Base-by-base conservation (phyloP, 92 coral and sea anemone genomes). In the Isaurus tuberculatus region DNA sequence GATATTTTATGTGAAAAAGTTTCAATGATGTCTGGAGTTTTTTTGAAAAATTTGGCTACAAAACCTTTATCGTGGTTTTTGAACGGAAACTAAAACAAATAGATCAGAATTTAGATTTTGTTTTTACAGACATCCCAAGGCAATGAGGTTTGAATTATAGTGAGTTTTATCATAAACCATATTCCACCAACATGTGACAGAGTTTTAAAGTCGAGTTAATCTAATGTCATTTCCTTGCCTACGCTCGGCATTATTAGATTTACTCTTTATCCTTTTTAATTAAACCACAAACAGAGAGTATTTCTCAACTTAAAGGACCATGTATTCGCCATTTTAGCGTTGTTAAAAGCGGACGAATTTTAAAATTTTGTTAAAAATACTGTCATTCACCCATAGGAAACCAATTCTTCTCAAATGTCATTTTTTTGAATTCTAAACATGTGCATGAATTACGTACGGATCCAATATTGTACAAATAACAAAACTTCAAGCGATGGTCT, bases 391-490 rank as follows among this genome's bases (percentile, higher is more conserved):
- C 16, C n/a, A 16, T 49, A 20, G 5, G 16, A 49, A 49, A 49
- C 58, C 16, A 49, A 49, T 10, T 2, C 58, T 20, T 19, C 19
- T 55, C 23, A 46, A 44, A 17, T 53, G 63, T 16, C 63, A 1
- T 16, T 55, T 55, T 63, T 29, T 20, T 28, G 64, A 77, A 75
- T 55, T 30, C 82, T 55, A 63, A 77, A 77, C 82, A 77, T 58
- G 70, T 57, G 82, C 70, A 77, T 58, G 82, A 77, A 77, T 77
- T 55, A 77, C 15, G 4, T 25, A 33, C n/a, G n/a, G n/a, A n/a
- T n/a, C 32, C 16, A 60, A 25, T 40, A 36, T 36, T 36, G 22
- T 28, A 58, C 70, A 26, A 0, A 33, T 15, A 23, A 77, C 23
- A 77, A 36, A 9, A 1, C 1, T n/a, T 22, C 25, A 55, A 28